Percentiles rank a stretch among this genome's conserved stretches.
Evolutionary conservation across 2,888 invertebrate species (phyloP).

Genomic region (Meiosimyza platycephala): DNA sequence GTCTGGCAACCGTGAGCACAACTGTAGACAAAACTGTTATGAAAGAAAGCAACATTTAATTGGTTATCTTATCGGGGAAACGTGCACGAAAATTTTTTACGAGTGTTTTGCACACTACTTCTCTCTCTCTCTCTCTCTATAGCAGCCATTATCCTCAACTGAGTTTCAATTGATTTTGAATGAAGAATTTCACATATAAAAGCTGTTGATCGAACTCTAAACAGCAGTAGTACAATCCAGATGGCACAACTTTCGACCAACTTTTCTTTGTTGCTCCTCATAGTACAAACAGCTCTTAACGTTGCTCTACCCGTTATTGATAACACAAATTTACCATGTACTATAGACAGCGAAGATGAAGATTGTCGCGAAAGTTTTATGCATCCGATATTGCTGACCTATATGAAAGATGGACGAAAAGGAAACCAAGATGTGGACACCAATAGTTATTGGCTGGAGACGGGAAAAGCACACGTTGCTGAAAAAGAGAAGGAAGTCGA

Average conservation of each 20-base stretch:
- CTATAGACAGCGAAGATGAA: constrained; percentile 22
- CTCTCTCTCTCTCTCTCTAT: too few relatives aligned
- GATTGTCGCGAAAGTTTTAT: constrained; percentile 41
- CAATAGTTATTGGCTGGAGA: constrained; percentile 44
- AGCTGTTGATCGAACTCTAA: background rate
- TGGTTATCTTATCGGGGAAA: too few relatives aligned
- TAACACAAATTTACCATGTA: too few relatives aligned
- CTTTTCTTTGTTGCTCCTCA: background rate
- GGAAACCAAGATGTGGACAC: constrained; percentile 30
- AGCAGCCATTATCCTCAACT: too few relatives aligned
- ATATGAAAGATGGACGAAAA: background rate
- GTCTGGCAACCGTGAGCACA: too few relatives aligned
- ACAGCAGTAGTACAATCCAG: constrained; percentile 20
- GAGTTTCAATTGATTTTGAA: too few relatives aligned
- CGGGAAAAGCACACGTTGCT: constrained; percentile 37
- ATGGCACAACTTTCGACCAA: background rate
- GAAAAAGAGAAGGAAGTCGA: constrained; percentile 29
- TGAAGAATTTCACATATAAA: constrained; percentile 26
- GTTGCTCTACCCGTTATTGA: background rate
- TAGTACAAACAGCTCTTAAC: background rate
- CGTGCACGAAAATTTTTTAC: too few relatives aligned
- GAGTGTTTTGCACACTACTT: too few relatives aligned
- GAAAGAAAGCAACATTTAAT: too few relatives aligned
- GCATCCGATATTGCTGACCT: constrained; percentile 42
- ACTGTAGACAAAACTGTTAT: too few relatives aligned